A percentile compares a stretch with the other conserved stretches of the same genome.
Evolutionary conservation across 2,888 invertebrate species (phyloP).

Genomic region (Eupithecia pulchellata): DNA sequence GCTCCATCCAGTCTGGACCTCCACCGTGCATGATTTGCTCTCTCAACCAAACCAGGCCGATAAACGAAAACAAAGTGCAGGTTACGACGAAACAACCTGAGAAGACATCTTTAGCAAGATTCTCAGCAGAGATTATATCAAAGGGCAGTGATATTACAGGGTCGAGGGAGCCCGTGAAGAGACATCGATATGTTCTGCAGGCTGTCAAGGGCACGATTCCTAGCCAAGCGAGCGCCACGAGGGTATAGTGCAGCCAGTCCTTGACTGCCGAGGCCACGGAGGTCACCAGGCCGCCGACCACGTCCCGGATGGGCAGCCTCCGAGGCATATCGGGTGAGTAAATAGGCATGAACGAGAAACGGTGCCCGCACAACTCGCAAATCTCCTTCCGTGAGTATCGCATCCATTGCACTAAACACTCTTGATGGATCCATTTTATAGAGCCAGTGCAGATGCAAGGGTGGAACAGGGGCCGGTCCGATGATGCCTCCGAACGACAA

Average conservation of each 20-base stretch:
- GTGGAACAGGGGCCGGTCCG: constrained; percentile 97
- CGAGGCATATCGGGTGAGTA: constrained; percentile 99
- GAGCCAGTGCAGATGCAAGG: constrained; percentile 99
- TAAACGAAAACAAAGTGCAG: constrained; percentile 97
- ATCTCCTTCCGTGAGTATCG: constrained; percentile 99
- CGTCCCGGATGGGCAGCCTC: constrained; percentile 95
- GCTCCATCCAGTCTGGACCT: constrained; percentile 97
- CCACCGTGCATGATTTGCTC: constrained; percentile 99
- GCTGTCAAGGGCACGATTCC: constrained; percentile 98
- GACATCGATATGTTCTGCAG: constrained; percentile 96
- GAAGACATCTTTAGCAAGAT: constrained; percentile 96
- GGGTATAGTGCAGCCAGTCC: constrained; percentile 98
- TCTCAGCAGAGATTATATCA: constrained; percentile 96
- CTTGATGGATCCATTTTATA: constrained; percentile 99
- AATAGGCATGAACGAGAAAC: constrained; percentile 99
- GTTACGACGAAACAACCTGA: constrained; percentile 98
- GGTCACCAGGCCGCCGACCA: constrained; percentile 94
- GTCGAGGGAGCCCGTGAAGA: constrained; percentile 96
- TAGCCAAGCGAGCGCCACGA: constrained; percentile 98
- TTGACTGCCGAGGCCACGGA: constrained; percentile 96
- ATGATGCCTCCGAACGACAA: constrained; percentile 96
- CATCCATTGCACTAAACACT: constrained; percentile 99
- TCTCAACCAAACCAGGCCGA: constrained; percentile 98
- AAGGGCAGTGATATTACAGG: constrained; percentile 94
- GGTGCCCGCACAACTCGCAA: constrained; percentile 98